A percentile compares a stretch with the other conserved stretches of the same genome.
phyloP scores from a whole-genome alignment of 2,113 vertebrate species.

The Gambusia affinis region DNA sequence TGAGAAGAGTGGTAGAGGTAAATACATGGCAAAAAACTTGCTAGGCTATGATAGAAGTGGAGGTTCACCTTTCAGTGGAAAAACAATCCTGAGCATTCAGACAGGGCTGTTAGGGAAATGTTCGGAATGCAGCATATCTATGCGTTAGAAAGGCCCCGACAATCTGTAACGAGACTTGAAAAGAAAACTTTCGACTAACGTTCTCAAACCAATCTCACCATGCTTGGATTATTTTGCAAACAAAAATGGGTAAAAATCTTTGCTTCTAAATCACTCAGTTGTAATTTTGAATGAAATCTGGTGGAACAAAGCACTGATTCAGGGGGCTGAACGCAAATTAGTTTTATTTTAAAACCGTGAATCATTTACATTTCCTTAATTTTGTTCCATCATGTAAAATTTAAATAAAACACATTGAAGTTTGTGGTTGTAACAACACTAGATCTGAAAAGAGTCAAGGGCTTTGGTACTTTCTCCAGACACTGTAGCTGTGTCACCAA shows the following conservation, averaged over 20 bases:
- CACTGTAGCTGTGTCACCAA: constrained; percentile 45
- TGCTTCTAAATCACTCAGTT: neutral
- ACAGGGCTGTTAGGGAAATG: no score
- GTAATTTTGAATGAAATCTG: neutral
- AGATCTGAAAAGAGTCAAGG: neutral
- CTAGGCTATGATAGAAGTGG: no score
- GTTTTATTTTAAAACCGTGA: no score
- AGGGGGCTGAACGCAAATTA: neutral
- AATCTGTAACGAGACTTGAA: neutral
- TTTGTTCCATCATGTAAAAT: no score
- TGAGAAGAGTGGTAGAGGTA: neutral
- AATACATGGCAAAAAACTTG: neutral
- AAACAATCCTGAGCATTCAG: no score
- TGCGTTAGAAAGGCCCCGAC: neutral
- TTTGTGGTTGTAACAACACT: no score
- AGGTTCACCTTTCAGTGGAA: no score
- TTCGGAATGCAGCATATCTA: neutral
- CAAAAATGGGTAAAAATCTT: neutral
- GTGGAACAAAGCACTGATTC: neutral
- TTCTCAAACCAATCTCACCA: neutral
- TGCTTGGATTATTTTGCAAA: neutral
- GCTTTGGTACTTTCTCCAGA: neutral
- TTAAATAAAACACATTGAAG: no score
- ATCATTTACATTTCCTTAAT: no score
- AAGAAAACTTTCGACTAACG: neutral